A percentile compares a stretch with the other conserved stretches of the same genome.
Conservation (phyloP, 2,797 vertebrate species). For the Aphelocoma californica region DNA sequence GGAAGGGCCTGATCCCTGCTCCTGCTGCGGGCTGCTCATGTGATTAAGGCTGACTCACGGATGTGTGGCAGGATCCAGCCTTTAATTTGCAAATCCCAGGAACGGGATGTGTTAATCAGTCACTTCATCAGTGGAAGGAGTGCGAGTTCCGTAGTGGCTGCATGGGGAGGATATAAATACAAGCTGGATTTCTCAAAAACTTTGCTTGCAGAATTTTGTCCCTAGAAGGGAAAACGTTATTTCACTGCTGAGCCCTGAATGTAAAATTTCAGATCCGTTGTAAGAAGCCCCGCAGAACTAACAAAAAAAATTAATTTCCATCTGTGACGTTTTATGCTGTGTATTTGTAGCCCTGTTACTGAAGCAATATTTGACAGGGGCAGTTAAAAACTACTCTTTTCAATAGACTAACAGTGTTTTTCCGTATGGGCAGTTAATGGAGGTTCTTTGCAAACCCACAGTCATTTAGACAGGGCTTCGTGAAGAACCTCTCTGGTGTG, state of each 20-base stretch:
- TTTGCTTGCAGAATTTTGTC: slow-evolving; percentile 60
- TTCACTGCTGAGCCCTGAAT: background rate
- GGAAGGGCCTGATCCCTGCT: background rate
- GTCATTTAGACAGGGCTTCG: slow-evolving; percentile 35
- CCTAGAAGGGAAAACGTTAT: slow-evolving; percentile 52
- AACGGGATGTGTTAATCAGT: slow-evolving; percentile 66
- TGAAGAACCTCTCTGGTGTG: slow-evolving; percentile 1
- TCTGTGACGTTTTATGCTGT: slow-evolving; percentile 34
- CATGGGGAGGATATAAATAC: slow-evolving; percentile 59
- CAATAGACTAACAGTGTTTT: slow-evolving; percentile 22
- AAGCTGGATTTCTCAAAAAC: slow-evolving; percentile 57
- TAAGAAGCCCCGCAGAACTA: slow-evolving; percentile 26
- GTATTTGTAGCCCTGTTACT: slow-evolving; percentile 43
- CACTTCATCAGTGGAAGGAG: slow-evolving; percentile 59
- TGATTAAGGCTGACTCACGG: slow-evolving; percentile 32
- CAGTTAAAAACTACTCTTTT: slow-evolving; percentile 16
- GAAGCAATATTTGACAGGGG: slow-evolving; percentile 29
- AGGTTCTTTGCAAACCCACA: slow-evolving; percentile 39
- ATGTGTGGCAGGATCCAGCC: slow-evolving; percentile 41
- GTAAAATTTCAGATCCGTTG: slow-evolving; percentile 40
- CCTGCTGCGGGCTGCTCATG: slow-evolving; percentile 12
- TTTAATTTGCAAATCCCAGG: slow-evolving; percentile 69
- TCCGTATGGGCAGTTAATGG: slow-evolving; percentile 43
- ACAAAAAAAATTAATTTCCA: slow-evolving; percentile 36
- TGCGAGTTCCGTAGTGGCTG: slow-evolving; percentile 50